These are phyloP conservation scores for Pelusios castaneus DNA, from an alignment of 2,113 vertebrate species.

Conservation along the genomic window DNA sequence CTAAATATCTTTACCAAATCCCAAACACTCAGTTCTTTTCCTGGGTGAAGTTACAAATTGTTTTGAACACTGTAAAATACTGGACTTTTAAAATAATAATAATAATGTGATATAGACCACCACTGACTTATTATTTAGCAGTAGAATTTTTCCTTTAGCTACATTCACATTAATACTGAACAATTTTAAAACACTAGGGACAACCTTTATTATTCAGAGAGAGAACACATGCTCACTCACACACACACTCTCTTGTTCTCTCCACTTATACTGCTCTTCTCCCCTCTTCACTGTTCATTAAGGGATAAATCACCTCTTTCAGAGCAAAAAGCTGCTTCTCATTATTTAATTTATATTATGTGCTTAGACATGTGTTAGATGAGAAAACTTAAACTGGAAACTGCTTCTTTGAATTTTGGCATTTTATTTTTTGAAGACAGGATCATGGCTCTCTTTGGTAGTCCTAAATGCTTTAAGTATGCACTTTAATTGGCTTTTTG, in stretches of 20 bases:
- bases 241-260: neutral
- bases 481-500: conserved; percentile 8
- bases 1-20: neutral
- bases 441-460: neutral
- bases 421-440: conserved; percentile 4
- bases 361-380: neutral
- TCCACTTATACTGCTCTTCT: neutral
- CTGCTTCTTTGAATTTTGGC: neutral
- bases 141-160: neutral
- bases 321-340: neutral
- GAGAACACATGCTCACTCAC: neutral
- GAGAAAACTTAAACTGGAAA: neutral
- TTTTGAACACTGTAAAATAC: neutral
- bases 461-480: neutral
- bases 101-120: neutral
- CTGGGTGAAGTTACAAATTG: neutral
- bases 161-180: neutral
- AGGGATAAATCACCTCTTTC: neutral
- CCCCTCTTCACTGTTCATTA: neutral
- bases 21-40: neutral
- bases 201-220: neutral
- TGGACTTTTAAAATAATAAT: neutral
- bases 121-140: neutral
- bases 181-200: neutral
- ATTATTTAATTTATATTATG: neutral